Conservation (phyloP, 2,113 vertebrate species). For the Vombatus ursinus region DNA sequence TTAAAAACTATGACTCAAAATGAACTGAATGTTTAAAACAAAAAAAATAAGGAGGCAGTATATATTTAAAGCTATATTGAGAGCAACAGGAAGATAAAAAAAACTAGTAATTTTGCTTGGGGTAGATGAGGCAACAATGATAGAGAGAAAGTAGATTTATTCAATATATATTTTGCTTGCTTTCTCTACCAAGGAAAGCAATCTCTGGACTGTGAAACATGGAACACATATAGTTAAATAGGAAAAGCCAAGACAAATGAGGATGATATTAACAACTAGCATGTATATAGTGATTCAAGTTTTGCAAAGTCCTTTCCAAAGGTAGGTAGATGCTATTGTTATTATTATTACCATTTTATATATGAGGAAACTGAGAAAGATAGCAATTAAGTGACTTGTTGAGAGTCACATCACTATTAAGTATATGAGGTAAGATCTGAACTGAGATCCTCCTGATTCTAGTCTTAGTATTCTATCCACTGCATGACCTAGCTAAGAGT, state of each 20-base stretch:
- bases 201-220: neutral
- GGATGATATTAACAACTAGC: neutral
- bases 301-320: neutral
- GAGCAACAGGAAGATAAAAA: neutral
- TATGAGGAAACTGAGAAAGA: neutral
- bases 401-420: neutral
- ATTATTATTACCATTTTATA: neutral
- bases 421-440: neutral
- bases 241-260: neutral
- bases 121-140: neutral
- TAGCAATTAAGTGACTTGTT: neutral
- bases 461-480: neutral
- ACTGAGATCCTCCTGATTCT: neutral
- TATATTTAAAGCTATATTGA: neutral
- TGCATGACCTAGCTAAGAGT: neutral
- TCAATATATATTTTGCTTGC: neutral
- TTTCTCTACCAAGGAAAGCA: neutral
- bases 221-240: neutral
- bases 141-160: neutral
- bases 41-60: neutral
- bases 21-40: neutral
- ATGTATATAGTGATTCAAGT: neutral
- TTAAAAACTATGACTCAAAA: neutral
- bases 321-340: neutral
- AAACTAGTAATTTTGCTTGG: neutral